Base-by-base conservation (phyloP, 2,888 invertebrate genomes). In the Plutella xylostella region DNA sequence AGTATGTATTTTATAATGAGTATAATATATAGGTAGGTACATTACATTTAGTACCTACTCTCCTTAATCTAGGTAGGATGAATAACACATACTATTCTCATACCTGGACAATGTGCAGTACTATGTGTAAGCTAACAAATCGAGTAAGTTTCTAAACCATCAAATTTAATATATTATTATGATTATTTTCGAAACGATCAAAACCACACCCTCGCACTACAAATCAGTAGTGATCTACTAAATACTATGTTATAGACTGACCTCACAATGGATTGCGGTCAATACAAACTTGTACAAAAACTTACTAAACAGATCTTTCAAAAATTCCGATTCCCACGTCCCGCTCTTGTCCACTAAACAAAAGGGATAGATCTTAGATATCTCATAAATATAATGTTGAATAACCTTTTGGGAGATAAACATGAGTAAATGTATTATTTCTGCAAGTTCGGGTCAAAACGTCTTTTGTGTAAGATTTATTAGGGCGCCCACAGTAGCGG, bases 211-310 rank as follows among this genome's bases (percentile, higher is more conserved):
- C 14, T 45, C 49, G 33, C 47, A 40, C 45, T 45, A 47, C 33
- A 40, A 49, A 39, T 28, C 25, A n/a, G 25, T 28, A 25, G 17
- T 21, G 34, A 34, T 14, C 48, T 52, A 58, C 74, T 80, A 79
- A 79, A 77, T 74, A 74, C 68, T 63, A 55, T 60, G 58, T 72
- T 72, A 78, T 80, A 69, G 65, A 72, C 63, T 68, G 66, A 63
- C 72, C 70, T 63, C 65, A 72, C 70, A 66, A 65, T 12, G 64
- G 60, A 57, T 60, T 54, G 67, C 61, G 75, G 75, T 77, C 73
- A 75, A 75, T 69, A 65, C 61, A 63, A 60, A 54, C 60, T 63
- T 64, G 63, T 65, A 59, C 60, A 61, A 55, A 61, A 55, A 51
- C 45, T 46, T 53, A 50, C 57, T 61, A 63, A 68, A 65, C 60